Base-by-base conservation (phyloP, 53 echinoderm and acorn worm genomes). In the Henricia sp. region DNA sequence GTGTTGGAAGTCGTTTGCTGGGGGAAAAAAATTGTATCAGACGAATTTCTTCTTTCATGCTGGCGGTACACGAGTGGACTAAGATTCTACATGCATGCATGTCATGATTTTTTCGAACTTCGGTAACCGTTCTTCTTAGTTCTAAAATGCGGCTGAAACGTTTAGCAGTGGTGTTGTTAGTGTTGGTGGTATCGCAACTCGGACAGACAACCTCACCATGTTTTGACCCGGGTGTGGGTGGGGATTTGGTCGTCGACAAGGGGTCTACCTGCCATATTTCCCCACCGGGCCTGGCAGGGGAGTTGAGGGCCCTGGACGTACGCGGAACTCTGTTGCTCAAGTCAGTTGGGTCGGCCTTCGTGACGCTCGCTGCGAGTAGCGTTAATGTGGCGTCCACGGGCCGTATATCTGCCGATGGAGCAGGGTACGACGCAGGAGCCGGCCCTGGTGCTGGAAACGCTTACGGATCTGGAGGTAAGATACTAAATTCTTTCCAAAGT, bases 381-480 rank as follows among this genome's bases (percentile, higher is more conserved):
- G 71, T 88, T 37, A 56, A 44, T n/a, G 82, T 88, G 21, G 33
- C 37, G 0, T 30, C 82, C 19, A 82, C 88, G 8, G 88, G 88
- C 42, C 44, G 43, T 23, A 88, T 88, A 52, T 82, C 71, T 32
- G 88, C 71, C 14, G 88, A 82, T 48, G 71, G 70, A 20, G 68
- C 43, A 5, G 88, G 88, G 24, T 82, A 57, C 30, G 70, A 1
- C 2, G 48, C 56, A 4, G 82, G 88, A 23, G 10, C 32, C 27
- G 88, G 88, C 5, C 88, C 82, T 17, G 88, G 88, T 55, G 82
- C 71, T 56, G 88, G 88, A 17, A 88, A 82, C 51, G 13, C 71
- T 10, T 21, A 38, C 1, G 88, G 88, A 16, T 88, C 88, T 11
- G 88, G 88, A 55, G 88, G 88, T 87, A 76, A 37, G 67, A n/a